A percentile compares a stretch with the other conserved stretches of the same genome.
phyloP scores from a whole-genome alignment of 2,888 invertebrate species.

The Netelia fuscicornis region DNA sequence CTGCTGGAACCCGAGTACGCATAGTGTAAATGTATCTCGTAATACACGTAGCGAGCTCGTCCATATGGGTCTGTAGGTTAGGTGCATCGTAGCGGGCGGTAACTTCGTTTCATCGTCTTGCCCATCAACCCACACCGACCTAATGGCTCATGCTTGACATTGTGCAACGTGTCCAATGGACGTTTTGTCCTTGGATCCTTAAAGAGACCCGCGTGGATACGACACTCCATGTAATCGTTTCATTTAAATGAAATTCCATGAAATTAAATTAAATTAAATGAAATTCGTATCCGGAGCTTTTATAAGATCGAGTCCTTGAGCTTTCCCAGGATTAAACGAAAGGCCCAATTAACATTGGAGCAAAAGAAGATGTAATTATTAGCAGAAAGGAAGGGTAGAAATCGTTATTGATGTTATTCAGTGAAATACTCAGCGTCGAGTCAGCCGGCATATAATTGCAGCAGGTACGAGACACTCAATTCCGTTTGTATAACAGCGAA shows the following conservation, averaged over 20 bases:
- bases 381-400: too few relatives aligned
- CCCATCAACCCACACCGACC: slow-evolving; percentile 22
- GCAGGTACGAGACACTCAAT: slow-evolving; percentile 10
- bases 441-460: not conserved
- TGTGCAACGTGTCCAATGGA: slow-evolving; percentile 35
- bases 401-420: not conserved
- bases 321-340: too few relatives aligned
- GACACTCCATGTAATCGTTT: not conserved
- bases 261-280: too few relatives aligned
- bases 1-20: not conserved
- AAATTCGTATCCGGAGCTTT: too few relatives aligned
- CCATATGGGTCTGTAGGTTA: slow-evolving; percentile 31
- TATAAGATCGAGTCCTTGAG: too few relatives aligned
- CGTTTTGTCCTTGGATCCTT: slow-evolving; percentile 3
- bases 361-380: too few relatives aligned
- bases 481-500: not conserved
- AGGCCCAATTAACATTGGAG: too few relatives aligned
- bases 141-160: slow-evolving; percentile 49
- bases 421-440: not conserved
- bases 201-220: not conserved
- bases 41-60: not conserved
- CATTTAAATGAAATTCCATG: not conserved
- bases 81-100: slow-evolving; percentile 49
- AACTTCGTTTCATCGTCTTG: slow-evolving; percentile 51
- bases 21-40: not conserved